Evolutionary conservation across 2,888 invertebrate species (phyloP), one percentile per base, ranked within the genome.

Genomic region (Tenthredo mesomela): DNA sequence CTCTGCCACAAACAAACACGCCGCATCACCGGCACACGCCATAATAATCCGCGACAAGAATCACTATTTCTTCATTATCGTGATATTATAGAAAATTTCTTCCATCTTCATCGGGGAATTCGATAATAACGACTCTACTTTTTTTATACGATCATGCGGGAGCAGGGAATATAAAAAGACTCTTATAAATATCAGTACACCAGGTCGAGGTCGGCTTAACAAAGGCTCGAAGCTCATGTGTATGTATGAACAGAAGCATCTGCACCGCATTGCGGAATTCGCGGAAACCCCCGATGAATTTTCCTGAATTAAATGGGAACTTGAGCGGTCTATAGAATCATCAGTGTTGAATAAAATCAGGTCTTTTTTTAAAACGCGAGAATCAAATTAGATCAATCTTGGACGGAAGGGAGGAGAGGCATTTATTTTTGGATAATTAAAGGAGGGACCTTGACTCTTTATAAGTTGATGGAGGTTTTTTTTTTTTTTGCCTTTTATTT

Each of bases 1-100:
- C 78, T 61, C 21, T 40, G 33, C 58, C 80, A n/a, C 37, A 40
- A 25, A 61, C 75, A 75, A 43, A 73, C 73, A 43, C 43, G 37
- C 71, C n/a, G 25, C 50, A 50, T 15, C 75, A 10, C 9, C 58
- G 7, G 65, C 29, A 29, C 58, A 37, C 58, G 58, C 78, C 40
- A 25, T 40, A 40, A 61, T 80, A 80, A 40, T 40, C 15, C 37
- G 80, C 18, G 61, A 80, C 40, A 7, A 12, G 37, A 80, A 80
- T 58, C 9, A n/a, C 58, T n/a, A 61, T 25, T 61, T 25, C 25
- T 25, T 61, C 3, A 12, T 61, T 73, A 77, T 29, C 10, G 33
- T 5, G 25, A n/a, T 25, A 33, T 25, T 10, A 43, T 10, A 43
- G 43, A n/a, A 73, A 73, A 43, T 73, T 43, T 3, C 54, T 54